A percentile compares a stretch with the other conserved stretches of the same genome.
phyloP scores from a whole-genome alignment of 2,797 vertebrate species.

The Todus mexicanus region DNA sequence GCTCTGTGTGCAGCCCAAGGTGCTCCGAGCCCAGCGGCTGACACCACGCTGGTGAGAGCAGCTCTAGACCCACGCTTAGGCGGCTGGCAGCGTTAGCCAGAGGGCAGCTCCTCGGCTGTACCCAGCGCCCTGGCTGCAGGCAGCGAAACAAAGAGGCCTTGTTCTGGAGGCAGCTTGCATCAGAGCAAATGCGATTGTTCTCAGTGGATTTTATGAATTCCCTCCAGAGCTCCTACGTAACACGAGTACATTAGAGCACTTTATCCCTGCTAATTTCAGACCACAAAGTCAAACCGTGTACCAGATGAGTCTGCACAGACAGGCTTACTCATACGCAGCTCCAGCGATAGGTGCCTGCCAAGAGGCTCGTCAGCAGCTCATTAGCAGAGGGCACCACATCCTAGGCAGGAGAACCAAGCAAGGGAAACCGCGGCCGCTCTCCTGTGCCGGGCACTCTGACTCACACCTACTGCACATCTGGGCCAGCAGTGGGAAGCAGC shows the following conservation, averaged over 20 bases:
- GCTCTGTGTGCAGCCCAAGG: accelerated
- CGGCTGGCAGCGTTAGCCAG: accelerated
- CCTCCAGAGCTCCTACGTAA: slow-evolving; percentile 20
- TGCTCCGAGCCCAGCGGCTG: not conserved
- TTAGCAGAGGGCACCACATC: not conserved
- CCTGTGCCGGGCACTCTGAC: not conserved
- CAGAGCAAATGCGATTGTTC: slow-evolving; percentile 47
- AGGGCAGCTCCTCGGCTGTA: not conserved
- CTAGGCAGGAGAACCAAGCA: not conserved
- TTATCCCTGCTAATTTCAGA: slow-evolving; percentile 56
- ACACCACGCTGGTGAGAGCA: accelerated
- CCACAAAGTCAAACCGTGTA: not conserved
- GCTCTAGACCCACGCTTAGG: not conserved
- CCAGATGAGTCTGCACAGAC: not conserved
- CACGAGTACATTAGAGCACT: not conserved
- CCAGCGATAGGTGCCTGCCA: not conserved
- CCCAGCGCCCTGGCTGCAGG: not conserved
- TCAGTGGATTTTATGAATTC: slow-evolving; percentile 34
- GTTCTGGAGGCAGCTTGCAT: slow-evolving; percentile 10
- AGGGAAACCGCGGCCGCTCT: not conserved
- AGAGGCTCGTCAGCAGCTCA: not conserved
- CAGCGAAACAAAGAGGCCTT: slow-evolving; percentile 7
- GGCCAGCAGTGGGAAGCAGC: not conserved
- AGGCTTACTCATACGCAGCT: not conserved
- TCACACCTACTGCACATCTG: not conserved